A percentile compares a stretch with the other conserved stretches of the same genome.
These are phyloP conservation scores for Parthenolecanium corni DNA, from an alignment of 2,888 invertebrate genomes.

Conservation along the genomic window DNA sequence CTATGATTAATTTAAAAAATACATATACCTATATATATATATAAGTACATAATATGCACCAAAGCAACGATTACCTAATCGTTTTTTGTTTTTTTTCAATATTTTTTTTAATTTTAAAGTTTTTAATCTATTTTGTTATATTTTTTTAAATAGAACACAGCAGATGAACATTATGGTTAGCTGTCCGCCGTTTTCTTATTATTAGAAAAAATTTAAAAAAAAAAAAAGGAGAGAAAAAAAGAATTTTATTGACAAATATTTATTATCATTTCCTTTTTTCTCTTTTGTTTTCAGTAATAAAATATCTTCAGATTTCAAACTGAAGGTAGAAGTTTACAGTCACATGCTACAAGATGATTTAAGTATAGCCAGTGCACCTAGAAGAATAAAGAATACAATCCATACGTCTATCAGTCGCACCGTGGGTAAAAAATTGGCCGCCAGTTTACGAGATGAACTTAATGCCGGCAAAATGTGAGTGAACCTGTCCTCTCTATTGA, in stretches of 20 bases:
- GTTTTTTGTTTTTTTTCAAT: too few species aligned
- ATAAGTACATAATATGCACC: too few species aligned
- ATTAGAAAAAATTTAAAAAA: too few species aligned
- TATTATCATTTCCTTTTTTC: neutral
- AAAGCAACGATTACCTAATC: too few species aligned
- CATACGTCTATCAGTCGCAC: constrained; percentile 50
- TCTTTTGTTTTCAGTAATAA: constrained; percentile 42
- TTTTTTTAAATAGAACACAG: too few species aligned
- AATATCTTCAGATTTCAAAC: constrained; percentile 48
- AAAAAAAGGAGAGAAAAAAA: too few species aligned
- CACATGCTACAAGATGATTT: constrained; percentile 51
- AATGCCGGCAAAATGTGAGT: constrained; percentile 43
- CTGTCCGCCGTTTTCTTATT: too few species aligned
- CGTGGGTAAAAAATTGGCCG: constrained; percentile 50
- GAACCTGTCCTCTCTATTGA: neutral
- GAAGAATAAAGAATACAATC: constrained; percentile 50
- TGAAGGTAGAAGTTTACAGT: constrained; percentile 50
- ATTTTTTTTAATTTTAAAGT: too few species aligned
- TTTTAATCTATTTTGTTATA: too few species aligned
- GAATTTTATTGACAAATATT: neutral
- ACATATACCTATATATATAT: too few species aligned
- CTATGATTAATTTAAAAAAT: too few species aligned
- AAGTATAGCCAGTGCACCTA: constrained; percentile 50
- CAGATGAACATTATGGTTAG: too few species aligned
- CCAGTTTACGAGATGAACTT: constrained; percentile 45